phyloP scores from a whole-genome alignment of 2,113 vertebrate species.

The Lamprotornis superbus region DNA sequence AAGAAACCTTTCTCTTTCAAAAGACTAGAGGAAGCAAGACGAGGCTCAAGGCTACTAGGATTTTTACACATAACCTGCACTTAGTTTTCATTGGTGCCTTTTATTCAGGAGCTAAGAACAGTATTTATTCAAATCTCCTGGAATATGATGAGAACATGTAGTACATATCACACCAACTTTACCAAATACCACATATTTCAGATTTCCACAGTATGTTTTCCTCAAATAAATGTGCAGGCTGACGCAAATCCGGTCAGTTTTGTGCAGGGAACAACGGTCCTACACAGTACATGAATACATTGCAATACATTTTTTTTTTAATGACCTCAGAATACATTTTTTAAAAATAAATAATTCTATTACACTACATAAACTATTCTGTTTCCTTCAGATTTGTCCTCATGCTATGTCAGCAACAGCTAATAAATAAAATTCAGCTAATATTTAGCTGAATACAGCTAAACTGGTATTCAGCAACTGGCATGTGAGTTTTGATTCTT shows the following conservation, averaged over 20 bases:
- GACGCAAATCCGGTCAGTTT: neutral
- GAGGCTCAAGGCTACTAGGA: neutral
- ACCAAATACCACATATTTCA: neutral
- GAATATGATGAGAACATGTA: neutral
- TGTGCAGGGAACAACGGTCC: neutral
- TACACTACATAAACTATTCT: neutral
- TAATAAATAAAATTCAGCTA: neutral
- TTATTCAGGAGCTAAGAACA: neutral
- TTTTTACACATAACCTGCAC: neutral
- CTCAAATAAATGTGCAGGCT: neutral
- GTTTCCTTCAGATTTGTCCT: neutral
- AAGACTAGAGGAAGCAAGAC: neutral
- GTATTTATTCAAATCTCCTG: neutral
- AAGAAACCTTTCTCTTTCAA: neutral
- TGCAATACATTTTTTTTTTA: neutral
- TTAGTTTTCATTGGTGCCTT: neutral
- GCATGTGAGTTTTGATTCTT: neutral
- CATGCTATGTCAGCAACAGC: neutral
- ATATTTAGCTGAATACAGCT: too few species aligned
- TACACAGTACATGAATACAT: neutral
- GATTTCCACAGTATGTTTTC: neutral
- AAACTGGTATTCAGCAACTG: fast-evolving
- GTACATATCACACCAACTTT: neutral
- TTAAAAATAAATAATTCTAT: neutral
- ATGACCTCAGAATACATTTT: neutral